phyloP scores from a whole-genome alignment of 2,888 invertebrate species.

The Dynastes grantii region DNA sequence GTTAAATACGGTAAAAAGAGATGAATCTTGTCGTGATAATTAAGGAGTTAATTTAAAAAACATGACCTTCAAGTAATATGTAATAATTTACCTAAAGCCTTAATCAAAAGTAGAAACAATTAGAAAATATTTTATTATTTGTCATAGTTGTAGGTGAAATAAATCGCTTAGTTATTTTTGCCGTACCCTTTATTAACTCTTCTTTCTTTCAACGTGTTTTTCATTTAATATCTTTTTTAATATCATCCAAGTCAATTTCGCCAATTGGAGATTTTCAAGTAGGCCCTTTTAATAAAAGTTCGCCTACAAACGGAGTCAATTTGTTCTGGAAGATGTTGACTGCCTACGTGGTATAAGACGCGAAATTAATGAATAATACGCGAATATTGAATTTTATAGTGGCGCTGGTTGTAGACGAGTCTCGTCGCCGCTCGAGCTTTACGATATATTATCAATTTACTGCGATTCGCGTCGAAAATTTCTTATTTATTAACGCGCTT shows the following conservation, averaged over 20 bases:
- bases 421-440: background rate
- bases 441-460: conserved; percentile 11
- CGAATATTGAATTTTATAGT: conserved; percentile 23
- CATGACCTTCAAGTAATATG: no score
- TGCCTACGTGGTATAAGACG: background rate
- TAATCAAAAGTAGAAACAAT: no score
- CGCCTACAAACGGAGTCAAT: background rate
- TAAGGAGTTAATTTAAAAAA: no score
- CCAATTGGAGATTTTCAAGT: conserved; percentile 1
- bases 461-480: conserved; percentile 10
- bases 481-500: conserved; percentile 23
- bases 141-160: no score
- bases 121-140: no score
- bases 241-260: background rate
- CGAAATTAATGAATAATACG: conserved; percentile 13
- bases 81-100: no score
- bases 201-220: background rate
- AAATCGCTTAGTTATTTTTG: no score
- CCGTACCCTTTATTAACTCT: background rate
- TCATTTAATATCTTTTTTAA: conserved; percentile 16
- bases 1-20: no score
- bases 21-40: no score
- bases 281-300: background rate
- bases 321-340: conserved; percentile 7
- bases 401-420: background rate